phyloP scores from a whole-genome alignment of 2,113 vertebrate genomes.

The Phylloscopus trochilus region DNA sequence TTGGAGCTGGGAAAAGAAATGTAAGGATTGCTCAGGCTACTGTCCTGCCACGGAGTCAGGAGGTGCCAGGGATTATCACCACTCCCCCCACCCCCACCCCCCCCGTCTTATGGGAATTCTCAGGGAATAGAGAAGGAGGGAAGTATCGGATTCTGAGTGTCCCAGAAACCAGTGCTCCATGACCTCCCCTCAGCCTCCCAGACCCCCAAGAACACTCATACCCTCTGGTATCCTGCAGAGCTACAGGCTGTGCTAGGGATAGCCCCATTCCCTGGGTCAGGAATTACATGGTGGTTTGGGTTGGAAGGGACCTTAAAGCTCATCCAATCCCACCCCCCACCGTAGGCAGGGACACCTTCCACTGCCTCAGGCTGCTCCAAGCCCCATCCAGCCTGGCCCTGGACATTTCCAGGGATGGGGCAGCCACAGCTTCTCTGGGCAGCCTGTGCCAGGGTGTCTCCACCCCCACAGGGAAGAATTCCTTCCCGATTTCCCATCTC shows the following conservation, averaged over 20 bases:
- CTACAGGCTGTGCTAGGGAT: fast-evolving
- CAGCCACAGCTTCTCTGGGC: background rate
- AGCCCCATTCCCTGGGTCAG: background rate
- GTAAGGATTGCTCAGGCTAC: background rate
- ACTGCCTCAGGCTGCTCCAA: fast-evolving
- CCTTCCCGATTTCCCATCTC: background rate
- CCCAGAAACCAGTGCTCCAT: fast-evolving
- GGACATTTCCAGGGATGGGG: background rate
- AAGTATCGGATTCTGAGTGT: fast-evolving
- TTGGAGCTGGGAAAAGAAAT: background rate
- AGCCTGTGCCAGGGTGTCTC: fast-evolving
- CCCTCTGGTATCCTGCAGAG: fast-evolving
- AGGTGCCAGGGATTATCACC: background rate
- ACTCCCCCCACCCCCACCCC: fast-evolving
- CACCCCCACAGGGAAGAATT: background rate
- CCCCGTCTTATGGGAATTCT: fast-evolving
- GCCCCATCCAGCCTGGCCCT: fast-evolving
- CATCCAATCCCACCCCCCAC: background rate
- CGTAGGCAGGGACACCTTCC: background rate
- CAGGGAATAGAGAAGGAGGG: background rate
- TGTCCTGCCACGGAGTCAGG: background rate
- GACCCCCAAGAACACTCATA: fast-evolving
- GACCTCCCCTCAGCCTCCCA: background rate
- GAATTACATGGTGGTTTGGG: background rate
- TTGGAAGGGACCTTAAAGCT: background rate